These are phyloP conservation scores for Hylaea fasciaria DNA, from an alignment of 2,888 invertebrate species.

Conservation along the genomic window DNA sequence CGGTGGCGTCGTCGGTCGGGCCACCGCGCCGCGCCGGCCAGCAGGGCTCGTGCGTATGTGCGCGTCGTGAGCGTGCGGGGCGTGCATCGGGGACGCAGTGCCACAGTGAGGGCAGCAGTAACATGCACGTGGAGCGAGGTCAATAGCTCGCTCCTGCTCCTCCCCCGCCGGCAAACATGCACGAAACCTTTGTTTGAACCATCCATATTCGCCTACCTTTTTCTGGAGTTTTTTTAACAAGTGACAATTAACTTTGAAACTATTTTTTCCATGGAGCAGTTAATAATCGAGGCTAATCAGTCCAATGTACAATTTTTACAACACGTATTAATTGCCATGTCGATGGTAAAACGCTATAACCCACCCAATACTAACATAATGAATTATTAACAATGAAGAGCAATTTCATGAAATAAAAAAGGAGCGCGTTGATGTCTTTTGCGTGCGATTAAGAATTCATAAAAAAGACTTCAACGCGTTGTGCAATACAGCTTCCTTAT, in stretches of 20 bases:
- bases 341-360: too few relatives aligned
- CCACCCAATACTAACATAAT: background rate
- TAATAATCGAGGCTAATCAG: too few relatives aligned
- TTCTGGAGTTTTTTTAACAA: background rate
- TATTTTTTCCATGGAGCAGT: too few relatives aligned
- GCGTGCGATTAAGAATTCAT: conserved; percentile 32
- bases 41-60: too few relatives aligned
- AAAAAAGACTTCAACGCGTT: conserved; percentile 39
- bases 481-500: conserved; percentile 3
- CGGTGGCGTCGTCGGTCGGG: conserved; percentile 32
- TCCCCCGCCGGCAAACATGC: conserved; percentile 36
- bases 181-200: conserved; percentile 41
- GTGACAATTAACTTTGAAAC: too few relatives aligned
- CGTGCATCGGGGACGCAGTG: conserved; percentile 41
- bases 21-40: background rate
- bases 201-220: conserved; percentile 24
- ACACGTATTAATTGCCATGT: too few relatives aligned
- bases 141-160: conserved; percentile 67
- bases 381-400: background rate
- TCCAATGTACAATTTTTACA: too few relatives aligned
- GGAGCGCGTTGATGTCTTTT: conserved; percentile 50
- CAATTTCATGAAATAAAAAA: conserved; percentile 11
- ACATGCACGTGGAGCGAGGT: conserved; percentile 66
- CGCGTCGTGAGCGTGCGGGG: conserved; percentile 31
- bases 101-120: conserved; percentile 40